Evolutionary conservation across 2,888 invertebrate genomes (phyloP), one percentile per base, ranked within the genome.

Genomic region (Platerodrilus igneus): DNA sequence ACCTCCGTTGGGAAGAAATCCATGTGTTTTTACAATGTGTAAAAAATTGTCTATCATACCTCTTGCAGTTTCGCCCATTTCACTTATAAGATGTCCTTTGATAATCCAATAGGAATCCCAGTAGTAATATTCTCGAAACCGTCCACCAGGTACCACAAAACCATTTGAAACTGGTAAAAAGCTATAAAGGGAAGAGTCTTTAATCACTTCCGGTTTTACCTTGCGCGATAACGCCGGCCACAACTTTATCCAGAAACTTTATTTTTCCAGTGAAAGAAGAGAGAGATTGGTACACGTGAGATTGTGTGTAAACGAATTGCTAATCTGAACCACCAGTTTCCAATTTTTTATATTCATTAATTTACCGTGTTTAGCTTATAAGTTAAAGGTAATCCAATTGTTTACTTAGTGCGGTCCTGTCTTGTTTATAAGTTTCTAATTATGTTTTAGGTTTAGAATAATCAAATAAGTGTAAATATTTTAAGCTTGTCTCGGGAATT

Each of bases 81-180:
- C 85, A 41, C 84, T 83, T 4, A 83, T 70, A 1, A 91, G 68
- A 3, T 90, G 69, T 0, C 90, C 90, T 60, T 84, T 80, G 25
- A 90, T 73, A 32, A 87, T 85, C 88, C 90, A 91, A 62, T 83
- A 90, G 0, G 88, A 80, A 58, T 91, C 90, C 90, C 90, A 90
- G 61, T 90, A 90, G 63, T 89, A 90, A 34, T 82, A 71, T 59
- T 84, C 85, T 56, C 71, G 68, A 70, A 90, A 77, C 62, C 90
- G 56, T 47, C 90, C 77, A 50, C 86, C 79, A 10, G 76, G 86
- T 51, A 76, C 78, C 20, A 83, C 76, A 45, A 83, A 82, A 76
- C 40, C 71, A 67, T 29, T 79, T 69, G 36, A 78, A 70, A 60
- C 59, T 38, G 51, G 59, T 37, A 66, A 53, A n/a, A 67, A 47